These are phyloP conservation scores for Drosophila bocki DNA, from an alignment of 1,140 invertebrate species.

Conservation along the genomic window DNA sequence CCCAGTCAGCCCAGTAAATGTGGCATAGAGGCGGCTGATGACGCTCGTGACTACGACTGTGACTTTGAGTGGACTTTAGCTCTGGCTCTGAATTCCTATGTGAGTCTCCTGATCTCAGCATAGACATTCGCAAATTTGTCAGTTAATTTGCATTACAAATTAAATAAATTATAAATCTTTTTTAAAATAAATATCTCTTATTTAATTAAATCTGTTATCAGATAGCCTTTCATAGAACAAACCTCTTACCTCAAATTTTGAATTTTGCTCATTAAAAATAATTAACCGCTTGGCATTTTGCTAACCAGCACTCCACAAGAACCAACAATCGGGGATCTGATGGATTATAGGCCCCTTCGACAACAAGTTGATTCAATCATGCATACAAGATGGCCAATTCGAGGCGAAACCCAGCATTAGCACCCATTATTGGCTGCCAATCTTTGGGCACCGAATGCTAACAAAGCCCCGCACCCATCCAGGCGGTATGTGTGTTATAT, in stretches of 20 bases:
- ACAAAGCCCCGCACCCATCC: constrained; percentile 43
- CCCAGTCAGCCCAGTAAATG: constrained; percentile 43
- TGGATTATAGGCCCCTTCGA: constrained; percentile 4
- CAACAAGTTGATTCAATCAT: constrained; percentile 43
- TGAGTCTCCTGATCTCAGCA: constrained; percentile 1
- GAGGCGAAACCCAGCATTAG: constrained; percentile 60
- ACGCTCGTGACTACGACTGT: constrained; percentile 37
- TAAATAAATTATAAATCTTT: background rate
- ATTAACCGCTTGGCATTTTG: constrained; percentile 42
- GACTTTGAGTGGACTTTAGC: constrained; percentile 10
- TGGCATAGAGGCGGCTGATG: constrained; percentile 22
- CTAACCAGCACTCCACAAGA: constrained; percentile 4
- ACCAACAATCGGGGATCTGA: constrained; percentile 12
- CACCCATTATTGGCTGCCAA: constrained; percentile 46
- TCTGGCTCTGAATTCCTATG: background rate
- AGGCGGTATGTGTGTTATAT: background rate
- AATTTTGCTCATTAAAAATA: constrained; percentile 39
- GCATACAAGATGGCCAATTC: constrained; percentile 39
- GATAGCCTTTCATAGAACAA: background rate
- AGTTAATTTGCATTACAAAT: constrained; percentile 38
- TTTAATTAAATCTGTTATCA: background rate
- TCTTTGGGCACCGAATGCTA: constrained; percentile 47
- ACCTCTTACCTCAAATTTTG: constrained; percentile 6
- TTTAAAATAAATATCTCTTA: background rate
- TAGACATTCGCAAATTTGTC: constrained; percentile 69